Evolutionary conservation across 2,888 invertebrate genomes (phyloP), one percentile per base, ranked within the genome.

Genomic region (Periphyllus acericola): DNA sequence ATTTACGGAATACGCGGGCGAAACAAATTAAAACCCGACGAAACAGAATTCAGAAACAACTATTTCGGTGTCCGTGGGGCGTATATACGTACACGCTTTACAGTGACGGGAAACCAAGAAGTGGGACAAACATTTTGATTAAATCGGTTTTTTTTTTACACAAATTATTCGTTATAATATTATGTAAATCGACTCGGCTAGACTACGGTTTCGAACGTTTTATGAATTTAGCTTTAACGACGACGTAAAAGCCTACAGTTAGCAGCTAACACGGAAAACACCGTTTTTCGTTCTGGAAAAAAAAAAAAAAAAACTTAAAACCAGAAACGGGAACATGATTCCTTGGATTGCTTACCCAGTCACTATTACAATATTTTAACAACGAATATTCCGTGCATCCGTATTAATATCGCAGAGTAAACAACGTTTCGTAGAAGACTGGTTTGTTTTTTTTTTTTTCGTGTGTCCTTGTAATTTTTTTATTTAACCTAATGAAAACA

Each of bases 41-140:
- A 68, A 81, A 68, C n/a, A 11, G 29, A 68, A 68, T 68, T 17
- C 3, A 40, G n/a, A 81, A 68, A 68, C 81, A 36, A 80, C 75
- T 36, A 60, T 40, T 60, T 83, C 3, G 21, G 74, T 32, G 32
- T 75, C 32, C 32, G 40, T 40, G 4, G 36, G 34, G 11, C 9
- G 6, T 9, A 9, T 46, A 9, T 9, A 36, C 36, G 3, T 36
- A 9, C 9, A 9, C 9, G 9, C 9, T 8, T 9, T 46, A 9
- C 9, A 46, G 29, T 14, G 36, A 66, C 34, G n/a, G 29, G 29
- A 36, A 55, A n/a, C 68, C 29, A 72, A 81, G 40, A 46, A 72
- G 6, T 83, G 36, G 32, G 40, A n/a, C n/a, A 5, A 46, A 46
- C 46, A 9, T 46, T 46, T 46, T 8, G 29, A 55, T 60, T 34